Conservation (phyloP, 2,888 invertebrate genomes). For the Ornithoptera alexandrae region DNA sequence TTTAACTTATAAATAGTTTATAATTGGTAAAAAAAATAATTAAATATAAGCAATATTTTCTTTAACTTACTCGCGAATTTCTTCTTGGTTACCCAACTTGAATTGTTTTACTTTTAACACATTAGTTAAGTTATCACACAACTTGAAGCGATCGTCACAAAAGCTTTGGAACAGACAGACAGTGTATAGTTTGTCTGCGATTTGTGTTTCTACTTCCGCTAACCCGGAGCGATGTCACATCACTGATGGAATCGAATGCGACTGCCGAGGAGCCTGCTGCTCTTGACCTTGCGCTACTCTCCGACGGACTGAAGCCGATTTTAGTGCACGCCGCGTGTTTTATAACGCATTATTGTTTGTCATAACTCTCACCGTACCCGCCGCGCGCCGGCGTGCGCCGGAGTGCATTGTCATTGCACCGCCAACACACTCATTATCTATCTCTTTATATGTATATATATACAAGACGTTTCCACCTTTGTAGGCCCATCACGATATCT, state of each 20-base stretch:
- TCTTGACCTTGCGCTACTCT: conserved; percentile 74
- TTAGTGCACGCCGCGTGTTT: conserved; percentile 66
- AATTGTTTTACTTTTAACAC: not conserved
- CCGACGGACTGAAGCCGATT: conserved; percentile 69
- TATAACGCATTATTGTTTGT: conserved; percentile 75
- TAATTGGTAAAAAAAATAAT: no score
- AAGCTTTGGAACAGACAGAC: conserved; percentile 3
- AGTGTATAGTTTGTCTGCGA: conserved; percentile 19
- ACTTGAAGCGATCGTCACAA: conserved; percentile 6
- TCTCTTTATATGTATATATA: no score
- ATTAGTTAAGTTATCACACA: not conserved
- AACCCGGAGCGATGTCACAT: conserved; percentile 52
- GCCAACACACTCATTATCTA: no score
- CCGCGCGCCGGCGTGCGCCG: conserved; percentile 27
- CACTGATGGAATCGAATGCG: conserved; percentile 54
- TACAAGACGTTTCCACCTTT: no score
- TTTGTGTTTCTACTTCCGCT: conserved; percentile 40
- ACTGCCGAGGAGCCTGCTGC: conserved; percentile 66
- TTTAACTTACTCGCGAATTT: conserved; percentile 45
- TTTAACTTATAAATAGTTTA: no score
- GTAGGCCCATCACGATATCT: no score
- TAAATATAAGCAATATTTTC: not conserved
- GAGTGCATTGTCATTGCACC: conserved; percentile 23
- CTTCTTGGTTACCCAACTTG: conserved; percentile 40
- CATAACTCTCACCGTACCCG: conserved; percentile 64